Conservation (phyloP, 2,797 vertebrate species). For the Nyctibius grandis region DNA sequence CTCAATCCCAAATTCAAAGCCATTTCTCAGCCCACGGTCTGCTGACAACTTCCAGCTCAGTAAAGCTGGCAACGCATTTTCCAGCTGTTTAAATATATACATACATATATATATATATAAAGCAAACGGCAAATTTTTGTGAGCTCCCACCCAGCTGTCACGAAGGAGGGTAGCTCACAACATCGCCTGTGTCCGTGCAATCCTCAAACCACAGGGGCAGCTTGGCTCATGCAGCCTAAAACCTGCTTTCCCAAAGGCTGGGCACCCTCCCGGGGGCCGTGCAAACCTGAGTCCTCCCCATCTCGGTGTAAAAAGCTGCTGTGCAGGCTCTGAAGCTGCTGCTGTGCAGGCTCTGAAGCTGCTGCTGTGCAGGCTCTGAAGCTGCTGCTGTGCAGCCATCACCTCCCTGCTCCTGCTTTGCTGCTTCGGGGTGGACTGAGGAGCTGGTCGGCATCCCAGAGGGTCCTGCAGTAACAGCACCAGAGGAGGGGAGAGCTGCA, state of each 20-base stretch:
- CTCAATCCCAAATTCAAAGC: not conserved
- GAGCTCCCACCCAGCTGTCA: not conserved
- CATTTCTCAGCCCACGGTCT: not conserved
- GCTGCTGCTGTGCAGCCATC: too few species aligned
- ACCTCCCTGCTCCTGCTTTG: not conserved
- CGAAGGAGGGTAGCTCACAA: not conserved
- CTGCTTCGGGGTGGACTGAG: not conserved
- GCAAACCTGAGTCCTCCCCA: not conserved
- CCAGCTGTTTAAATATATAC: not conserved
- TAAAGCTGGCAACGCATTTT: not conserved
- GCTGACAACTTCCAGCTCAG: not conserved
- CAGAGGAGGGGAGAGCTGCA: not conserved
- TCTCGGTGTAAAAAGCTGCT: not conserved
- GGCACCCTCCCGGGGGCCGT: not conserved
- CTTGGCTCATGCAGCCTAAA: not conserved
- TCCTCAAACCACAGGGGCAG: not conserved
- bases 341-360: too few species aligned
- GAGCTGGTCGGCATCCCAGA: not conserved
- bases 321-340: not conserved
- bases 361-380: accelerated
- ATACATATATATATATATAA: not conserved
- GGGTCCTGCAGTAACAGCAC: not conserved
- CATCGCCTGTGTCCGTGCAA: not conserved
- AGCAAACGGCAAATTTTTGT: not conserved
- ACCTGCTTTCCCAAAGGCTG: not conserved